phyloP scores from a whole-genome alignment of 2,888 invertebrate genomes.

The Aleiodes alternator region DNA sequence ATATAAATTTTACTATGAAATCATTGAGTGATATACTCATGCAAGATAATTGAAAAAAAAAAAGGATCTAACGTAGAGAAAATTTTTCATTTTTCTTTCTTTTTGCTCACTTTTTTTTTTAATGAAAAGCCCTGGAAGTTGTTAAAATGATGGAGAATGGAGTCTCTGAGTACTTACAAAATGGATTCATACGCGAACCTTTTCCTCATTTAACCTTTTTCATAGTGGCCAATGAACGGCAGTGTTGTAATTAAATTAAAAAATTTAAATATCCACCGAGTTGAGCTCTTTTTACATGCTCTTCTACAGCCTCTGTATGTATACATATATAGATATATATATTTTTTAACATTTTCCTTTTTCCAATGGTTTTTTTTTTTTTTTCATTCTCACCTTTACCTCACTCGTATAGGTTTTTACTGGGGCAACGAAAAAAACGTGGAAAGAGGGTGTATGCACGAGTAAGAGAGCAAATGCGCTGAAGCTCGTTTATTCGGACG shows the following conservation, averaged over 20 bases:
- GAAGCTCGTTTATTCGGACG: slow-evolving; percentile 35
- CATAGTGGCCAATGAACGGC: slow-evolving; percentile 48
- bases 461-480: slow-evolving; percentile 30
- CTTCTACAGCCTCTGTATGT: slow-evolving; percentile 6
- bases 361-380: slow-evolving; percentile 17
- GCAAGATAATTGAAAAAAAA: not conserved
- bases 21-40: slow-evolving; percentile 11
- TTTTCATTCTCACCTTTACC: slow-evolving; percentile 33
- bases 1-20: slow-evolving; percentile 4
- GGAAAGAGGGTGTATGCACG: slow-evolving; percentile 33
- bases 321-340: not conserved
- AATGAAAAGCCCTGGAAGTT: slow-evolving; percentile 24
- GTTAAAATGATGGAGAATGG: slow-evolving; percentile 41
- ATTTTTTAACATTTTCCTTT: slow-evolving; percentile 26
- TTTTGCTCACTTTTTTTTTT: not conserved
- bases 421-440: slow-evolving; percentile 39
- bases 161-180: slow-evolving; percentile 47
- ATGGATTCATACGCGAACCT: slow-evolving; percentile 46
- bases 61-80: not conserved
- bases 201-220: slow-evolving; percentile 33
- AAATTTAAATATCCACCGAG: slow-evolving; percentile 61
- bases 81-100: not conserved
- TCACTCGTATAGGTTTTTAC: slow-evolving; percentile 27
- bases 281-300: slow-evolving; percentile 34
- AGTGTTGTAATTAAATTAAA: slow-evolving; percentile 61